Evolutionary conservation across 2,888 invertebrate genomes (phyloP), one percentile per base, ranked within the genome.

Genomic region (Agonopterix subpropinquella): DNA sequence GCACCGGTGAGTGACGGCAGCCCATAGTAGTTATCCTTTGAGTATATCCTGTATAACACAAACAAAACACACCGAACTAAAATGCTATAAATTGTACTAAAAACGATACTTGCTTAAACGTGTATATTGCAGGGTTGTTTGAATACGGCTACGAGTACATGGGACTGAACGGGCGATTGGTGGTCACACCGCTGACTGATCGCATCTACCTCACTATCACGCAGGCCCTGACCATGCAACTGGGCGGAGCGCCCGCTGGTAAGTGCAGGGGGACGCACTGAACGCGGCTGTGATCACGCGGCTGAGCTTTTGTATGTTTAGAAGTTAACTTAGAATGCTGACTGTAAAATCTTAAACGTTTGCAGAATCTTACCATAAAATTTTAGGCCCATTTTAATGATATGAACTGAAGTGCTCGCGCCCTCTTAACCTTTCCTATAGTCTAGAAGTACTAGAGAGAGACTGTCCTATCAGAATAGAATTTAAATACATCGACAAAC

Each of bases 251-350:
- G 1, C 97, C 97, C 0, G 96, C 97, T 15, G 96, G 94, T 86
- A 77, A 61, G n/a, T 28, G 28, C 7, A 28, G 28, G 28, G 4
- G 4, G 18, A 18, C 39, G 1, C 18, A 18, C 81, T 97, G 8
- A 97, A 96, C 74, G 97, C 66, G 98, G 98, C 4, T 98, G 97
- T 73, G 98, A 98, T 73, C 98, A 98, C 75, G 97, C 97, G 96
- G 98, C 98, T 0, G 97, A 97, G 0, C n/a, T n/a, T n/a, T n/a
- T n/a, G n/a, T n/a, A 96, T 13, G 96, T 60, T 89, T 98, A 48
- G 97, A 97, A 2, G 96, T 18, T 4, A 18, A 18, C 18, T 18
- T 18, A 1, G 18, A 18, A 4, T 18, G 3, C 18, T 3, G 18
- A 5, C 28, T 28, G 28, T 28, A 28, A 5, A 28, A 28, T 5